Evolutionary conservation across 2,888 invertebrate genomes (phyloP).

Genomic region (Drosophila mercatorum): DNA sequence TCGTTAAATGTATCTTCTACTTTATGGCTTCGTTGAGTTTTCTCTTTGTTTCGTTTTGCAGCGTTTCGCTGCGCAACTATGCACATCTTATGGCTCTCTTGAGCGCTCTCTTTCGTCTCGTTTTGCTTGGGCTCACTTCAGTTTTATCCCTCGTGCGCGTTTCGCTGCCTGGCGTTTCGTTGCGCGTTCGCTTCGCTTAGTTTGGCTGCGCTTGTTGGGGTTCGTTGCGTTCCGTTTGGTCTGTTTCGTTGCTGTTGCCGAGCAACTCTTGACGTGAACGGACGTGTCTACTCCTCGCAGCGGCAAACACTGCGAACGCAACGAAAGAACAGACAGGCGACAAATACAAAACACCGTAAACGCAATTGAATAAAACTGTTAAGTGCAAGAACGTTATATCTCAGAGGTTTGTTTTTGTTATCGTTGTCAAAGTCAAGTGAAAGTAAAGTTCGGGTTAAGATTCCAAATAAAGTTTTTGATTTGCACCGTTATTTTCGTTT

Average conservation of each 20-base stretch:
- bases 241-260: slow-evolving; percentile 55
- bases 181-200: slow-evolving; percentile 23
- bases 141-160: slow-evolving; percentile 7
- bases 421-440: slow-evolving; percentile 18
- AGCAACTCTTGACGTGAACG: slow-evolving; percentile 57
- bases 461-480: slow-evolving; percentile 16
- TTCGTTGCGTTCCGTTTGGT: slow-evolving; percentile 9
- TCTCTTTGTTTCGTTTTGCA: slow-evolving; percentile 35
- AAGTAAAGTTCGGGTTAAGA: slow-evolving; percentile 3
- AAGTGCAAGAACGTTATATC: slow-evolving; percentile 27
- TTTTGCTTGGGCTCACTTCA: neutral
- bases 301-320: slow-evolving; percentile 40
- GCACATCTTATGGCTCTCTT: slow-evolving; percentile 17
- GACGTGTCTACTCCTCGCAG: slow-evolving; percentile 42
- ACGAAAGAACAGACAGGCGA: slow-evolving; percentile 43
- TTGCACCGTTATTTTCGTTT: slow-evolving; percentile 19
- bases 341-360: slow-evolving; percentile 34
- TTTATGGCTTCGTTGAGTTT: slow-evolving; percentile 5
- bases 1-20: slow-evolving; percentile 15
- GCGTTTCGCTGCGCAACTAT: slow-evolving; percentile 16
- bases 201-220: slow-evolving; percentile 6
- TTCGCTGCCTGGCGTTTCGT: slow-evolving; percentile 17
- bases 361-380: slow-evolving; percentile 22
- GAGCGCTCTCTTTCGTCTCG: slow-evolving; percentile 32
- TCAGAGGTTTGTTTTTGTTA: slow-evolving; percentile 5